A percentile compares a stretch with the other conserved stretches of the same genome.
Conservation (phyloP, 2,888 invertebrate genomes). For the Bombylius major region DNA sequence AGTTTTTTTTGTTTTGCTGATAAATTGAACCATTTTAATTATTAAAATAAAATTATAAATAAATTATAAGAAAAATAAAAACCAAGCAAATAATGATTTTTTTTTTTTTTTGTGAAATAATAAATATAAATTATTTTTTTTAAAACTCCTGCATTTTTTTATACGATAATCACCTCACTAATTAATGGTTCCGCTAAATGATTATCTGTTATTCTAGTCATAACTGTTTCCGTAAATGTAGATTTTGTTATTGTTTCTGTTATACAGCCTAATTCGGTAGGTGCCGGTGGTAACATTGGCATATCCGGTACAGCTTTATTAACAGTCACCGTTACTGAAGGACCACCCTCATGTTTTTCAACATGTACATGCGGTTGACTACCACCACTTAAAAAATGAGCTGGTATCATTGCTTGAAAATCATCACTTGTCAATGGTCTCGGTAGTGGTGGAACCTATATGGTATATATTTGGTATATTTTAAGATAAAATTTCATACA, state of each 20-base stretch:
- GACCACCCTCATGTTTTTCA: conserved; percentile 32
- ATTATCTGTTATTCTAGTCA: conserved; percentile 89
- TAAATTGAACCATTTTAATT: too few species aligned
- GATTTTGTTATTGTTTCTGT: conserved; percentile 94
- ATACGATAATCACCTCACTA: conserved; percentile 61
- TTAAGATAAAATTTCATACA: conserved; percentile 1
- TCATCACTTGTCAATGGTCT: conserved; percentile 86
- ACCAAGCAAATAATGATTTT: too few species aligned
- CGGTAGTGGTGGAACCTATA: conserved; percentile 34
- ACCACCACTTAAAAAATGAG: conserved; percentile 80
- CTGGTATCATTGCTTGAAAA: conserved; percentile 90
- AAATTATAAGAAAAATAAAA: too few species aligned
- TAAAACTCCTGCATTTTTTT: neutral
- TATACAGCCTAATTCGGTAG: conserved; percentile 71
- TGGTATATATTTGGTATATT: conserved; percentile 1
- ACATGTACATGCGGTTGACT: conserved; percentile 46
- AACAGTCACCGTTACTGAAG: conserved; percentile 71
- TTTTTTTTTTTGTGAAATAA: too few species aligned
- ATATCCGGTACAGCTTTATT: conserved; percentile 58
- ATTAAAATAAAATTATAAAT: too few species aligned
- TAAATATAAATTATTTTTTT: neutral
- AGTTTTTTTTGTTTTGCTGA: too few species aligned
- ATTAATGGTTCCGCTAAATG: conserved; percentile 72
- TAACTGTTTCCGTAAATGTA: conserved; percentile 88
- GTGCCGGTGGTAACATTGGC: conserved; percentile 68